Evolutionary conservation across 2,888 invertebrate species (phyloP), one percentile per base, ranked within the genome.

Genomic region (Brachypalpus laphriformis): DNA sequence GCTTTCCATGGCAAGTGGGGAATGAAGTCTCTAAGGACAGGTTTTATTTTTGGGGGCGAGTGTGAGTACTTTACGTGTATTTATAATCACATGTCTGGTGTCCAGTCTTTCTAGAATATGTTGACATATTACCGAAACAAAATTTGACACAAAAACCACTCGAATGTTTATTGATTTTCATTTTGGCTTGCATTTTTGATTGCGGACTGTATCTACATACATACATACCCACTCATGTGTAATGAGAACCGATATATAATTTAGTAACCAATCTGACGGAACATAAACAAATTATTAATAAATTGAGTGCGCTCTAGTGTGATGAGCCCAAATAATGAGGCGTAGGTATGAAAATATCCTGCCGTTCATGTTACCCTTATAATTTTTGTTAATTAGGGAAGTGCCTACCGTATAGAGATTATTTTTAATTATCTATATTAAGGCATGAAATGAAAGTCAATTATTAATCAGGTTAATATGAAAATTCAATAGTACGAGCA

Each of bases 151-250:
- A 34, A n/a, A 22, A 49, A 22, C 8, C 1, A 49, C 6, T 14
- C 18, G 47, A 63, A 47, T 28, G 3, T 34, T 49, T 65, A 65
- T 65, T 37, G 65, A 65, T 65, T 65, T 37, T 34, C 20, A 45
- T 16, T 45, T 28, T 28, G 45, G 14, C 6, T 42, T 37, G 16
- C n/a, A 49, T 65, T 51, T 51, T 22, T 37, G 49, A 34, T 49
- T 25, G 18, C 18, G 28, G 16, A 45, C 25, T 16, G 28, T 18
- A 11, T 11, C n/a, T 5, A 20, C 8, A 25, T n/a, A n/a, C n/a
- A n/a, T n/a, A n/a, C n/a, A n/a, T n/a, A n/a, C n/a, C 40, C 0
- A 25, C 5, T 3, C 4, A 28, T 28, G 31, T 28, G 31, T 28
- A 42, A 18, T 31, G 18, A 8, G 18, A 45, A 47, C 47, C 42